Base-by-base conservation (phyloP, 2,888 invertebrate species). In the Catocala nupta region DNA sequence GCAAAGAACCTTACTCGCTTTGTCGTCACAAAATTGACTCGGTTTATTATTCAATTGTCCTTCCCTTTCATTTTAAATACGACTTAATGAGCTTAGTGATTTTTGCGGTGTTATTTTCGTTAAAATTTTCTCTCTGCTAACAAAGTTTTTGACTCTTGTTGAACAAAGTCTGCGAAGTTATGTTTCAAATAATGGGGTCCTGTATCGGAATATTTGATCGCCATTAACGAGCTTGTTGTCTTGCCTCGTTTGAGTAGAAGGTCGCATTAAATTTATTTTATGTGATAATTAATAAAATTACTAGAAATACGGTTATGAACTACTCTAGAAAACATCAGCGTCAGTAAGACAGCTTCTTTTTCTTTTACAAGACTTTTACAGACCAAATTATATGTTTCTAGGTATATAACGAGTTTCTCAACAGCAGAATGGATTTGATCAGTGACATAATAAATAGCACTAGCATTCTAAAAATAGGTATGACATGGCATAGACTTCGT, bases 11-110 rank as follows among this genome's bases (percentile, higher is more conserved):
- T 84, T 80, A 74, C 74, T 81, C 81, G 81, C 84, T 87, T 86
- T 86, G 86, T 82, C 76, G 77, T 82, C 85, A 82, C 80, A 83
- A 83, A 85, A 88, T 85, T 85, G 86, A 73, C 64, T 82, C 80
- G 81, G 82, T 88, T 90, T 84, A 88, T 89, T 88, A 90, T 90
- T 88, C 85, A 86, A 87, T 90, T 85, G 85, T 85, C 81, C 75
- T 64, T 58, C 68, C 74, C 64, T 77, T 77, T 72, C 56, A 61
- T 80, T 83, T 84, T 80, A 73, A 81, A 75, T 70, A 60, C 65
- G 61, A 55, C 16, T 57, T 80, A 83, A 82, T 81, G 75, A 77
- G 81, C 84, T 83, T 82, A 79, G 59, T 61, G 71, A 77, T 79
- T 82, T 81, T 75, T 76, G 75, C 59, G 76, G 75, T 65, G 55